Conservation (phyloP, 2,113 vertebrate species). For the Balaeniceps rex region DNA sequence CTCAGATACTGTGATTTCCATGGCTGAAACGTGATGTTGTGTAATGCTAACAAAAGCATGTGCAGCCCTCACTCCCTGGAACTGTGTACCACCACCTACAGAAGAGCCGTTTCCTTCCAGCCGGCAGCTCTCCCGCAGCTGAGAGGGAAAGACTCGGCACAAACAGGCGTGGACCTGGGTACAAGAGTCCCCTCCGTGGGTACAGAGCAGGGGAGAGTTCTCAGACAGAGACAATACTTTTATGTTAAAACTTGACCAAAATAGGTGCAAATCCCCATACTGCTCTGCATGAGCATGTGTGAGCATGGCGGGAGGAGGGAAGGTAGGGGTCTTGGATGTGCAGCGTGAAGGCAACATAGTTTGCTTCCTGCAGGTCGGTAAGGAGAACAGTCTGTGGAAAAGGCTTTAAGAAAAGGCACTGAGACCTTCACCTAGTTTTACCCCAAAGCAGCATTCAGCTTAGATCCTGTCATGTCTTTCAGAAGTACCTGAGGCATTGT, state of each 20-base stretch:
- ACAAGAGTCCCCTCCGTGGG: accelerated
- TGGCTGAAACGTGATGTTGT: background rate
- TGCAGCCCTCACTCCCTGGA: background rate
- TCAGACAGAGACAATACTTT: background rate
- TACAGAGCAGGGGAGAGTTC: background rate
- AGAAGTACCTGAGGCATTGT: conserved; percentile 3
- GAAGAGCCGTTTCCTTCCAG: background rate
- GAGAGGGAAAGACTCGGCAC: accelerated
- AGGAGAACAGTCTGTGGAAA: background rate
- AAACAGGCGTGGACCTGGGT: accelerated
- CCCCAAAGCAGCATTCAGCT: background rate
- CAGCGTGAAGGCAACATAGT: background rate
- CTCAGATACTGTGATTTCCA: background rate
- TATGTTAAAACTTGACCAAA: background rate
- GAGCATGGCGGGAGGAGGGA: background rate
- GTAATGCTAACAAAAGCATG: background rate
- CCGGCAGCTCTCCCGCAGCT: background rate
- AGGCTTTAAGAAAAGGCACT: background rate
- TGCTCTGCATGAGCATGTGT: background rate
- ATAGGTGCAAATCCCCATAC: accelerated
- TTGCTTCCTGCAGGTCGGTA: accelerated
- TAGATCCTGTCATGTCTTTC: background rate
- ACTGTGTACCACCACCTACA: background rate
- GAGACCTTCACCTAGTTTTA: conserved; percentile 35
- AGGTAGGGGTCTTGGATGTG: too few species aligned